Evolutionary conservation across 1,140 invertebrate species (phyloP).

Genomic region (Apis cerana): DNA sequence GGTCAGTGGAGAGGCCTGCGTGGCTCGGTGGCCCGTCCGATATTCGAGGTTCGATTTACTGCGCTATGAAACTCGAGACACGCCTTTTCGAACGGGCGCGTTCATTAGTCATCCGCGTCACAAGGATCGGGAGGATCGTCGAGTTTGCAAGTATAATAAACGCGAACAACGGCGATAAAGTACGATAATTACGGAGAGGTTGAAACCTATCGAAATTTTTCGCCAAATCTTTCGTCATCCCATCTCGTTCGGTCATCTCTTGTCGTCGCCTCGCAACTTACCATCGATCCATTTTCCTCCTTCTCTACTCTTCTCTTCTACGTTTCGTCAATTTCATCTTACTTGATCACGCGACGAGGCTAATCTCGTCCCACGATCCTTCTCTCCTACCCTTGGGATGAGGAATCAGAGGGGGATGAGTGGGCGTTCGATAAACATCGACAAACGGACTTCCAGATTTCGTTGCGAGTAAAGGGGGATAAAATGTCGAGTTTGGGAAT

Average conservation of each 20-base stretch:
- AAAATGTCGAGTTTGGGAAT: neutral
- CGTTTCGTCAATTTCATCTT: constrained; percentile 14
- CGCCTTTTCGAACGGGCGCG: constrained; percentile 44
- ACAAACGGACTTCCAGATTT: constrained; percentile 39
- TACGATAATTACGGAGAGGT: constrained; percentile 2
- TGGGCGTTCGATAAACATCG: constrained; percentile 58
- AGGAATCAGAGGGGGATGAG: constrained; percentile 19
- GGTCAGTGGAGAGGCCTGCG: constrained; percentile 12
- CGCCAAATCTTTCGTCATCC: neutral
- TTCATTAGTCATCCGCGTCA: constrained; percentile 52
- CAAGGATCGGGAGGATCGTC: constrained; percentile 42
- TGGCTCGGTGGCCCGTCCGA: constrained; percentile 38
- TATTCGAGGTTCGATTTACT: constrained; percentile 51
- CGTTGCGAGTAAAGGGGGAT: constrained; percentile 20
- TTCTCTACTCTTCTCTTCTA: neutral
- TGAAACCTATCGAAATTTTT: neutral
- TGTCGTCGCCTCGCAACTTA: neutral
- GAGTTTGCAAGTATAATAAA: constrained; percentile 46
- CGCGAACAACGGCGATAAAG: constrained; percentile 13
- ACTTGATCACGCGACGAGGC: neutral
- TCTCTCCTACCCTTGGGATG: neutral
- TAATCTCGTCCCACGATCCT: constrained; percentile 53
- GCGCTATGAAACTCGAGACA: constrained; percentile 47
- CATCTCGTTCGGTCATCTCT: neutral
- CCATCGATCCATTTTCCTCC: neutral